Evolutionary conservation across 2,113 vertebrate genomes (phyloP).

Genomic region (Rhodinocichla rosea): DNA sequence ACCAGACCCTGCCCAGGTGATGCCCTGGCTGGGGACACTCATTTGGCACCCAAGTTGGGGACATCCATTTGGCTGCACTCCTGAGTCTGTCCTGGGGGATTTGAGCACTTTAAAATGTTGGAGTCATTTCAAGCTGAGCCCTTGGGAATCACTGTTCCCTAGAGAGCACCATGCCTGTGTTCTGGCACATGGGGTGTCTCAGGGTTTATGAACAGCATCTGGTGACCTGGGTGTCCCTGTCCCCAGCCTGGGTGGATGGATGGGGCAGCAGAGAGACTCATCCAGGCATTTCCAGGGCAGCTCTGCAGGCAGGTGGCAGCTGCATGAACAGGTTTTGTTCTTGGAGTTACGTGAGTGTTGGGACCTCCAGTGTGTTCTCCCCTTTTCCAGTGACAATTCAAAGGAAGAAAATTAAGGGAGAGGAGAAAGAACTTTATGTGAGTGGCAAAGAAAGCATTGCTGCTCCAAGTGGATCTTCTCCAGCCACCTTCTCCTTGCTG

Average conservation of each 20-base stretch:
- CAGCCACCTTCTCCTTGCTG: conserved; percentile 16
- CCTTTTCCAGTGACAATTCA: neutral
- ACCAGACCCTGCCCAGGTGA: neutral
- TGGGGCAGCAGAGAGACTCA: neutral
- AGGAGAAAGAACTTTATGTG: neutral
- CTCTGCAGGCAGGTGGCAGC: neutral
- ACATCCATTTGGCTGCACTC: neutral
- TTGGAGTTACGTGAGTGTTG: neutral
- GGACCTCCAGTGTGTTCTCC: neutral
- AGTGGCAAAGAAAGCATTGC: neutral
- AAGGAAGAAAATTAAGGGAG: neutral
- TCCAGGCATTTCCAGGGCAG: neutral
- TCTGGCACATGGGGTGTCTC: neutral
- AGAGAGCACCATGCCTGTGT: neutral
- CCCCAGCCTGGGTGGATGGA: neutral
- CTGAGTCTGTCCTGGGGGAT: neutral
- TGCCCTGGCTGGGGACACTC: neutral
- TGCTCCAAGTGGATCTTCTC: conserved; percentile 28
- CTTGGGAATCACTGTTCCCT: neutral
- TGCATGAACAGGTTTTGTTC: neutral
- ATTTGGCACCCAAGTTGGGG: neutral
- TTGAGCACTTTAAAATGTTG: neutral
- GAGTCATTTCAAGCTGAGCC: neutral
- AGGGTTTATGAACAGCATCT: neutral
- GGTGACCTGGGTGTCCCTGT: neutral